Base-by-base conservation (phyloP, 2,797 vertebrate genomes). In the Schizopygopsis pylzovi region DNA sequence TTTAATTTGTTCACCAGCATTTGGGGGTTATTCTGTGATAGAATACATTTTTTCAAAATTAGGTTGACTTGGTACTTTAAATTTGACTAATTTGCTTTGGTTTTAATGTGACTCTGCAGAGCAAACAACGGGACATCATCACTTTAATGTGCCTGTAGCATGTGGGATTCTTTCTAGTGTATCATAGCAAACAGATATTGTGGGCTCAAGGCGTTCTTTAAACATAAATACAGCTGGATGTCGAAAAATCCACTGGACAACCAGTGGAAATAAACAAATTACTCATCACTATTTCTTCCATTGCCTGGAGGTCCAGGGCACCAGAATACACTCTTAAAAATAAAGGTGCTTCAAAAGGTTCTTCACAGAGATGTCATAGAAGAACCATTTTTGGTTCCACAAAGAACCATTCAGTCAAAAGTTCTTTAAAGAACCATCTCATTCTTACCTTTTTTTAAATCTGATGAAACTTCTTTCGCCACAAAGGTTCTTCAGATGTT, bases 151-250 rank as follows among this genome's bases (percentile, higher is more conserved):
- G 49, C 33, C 67, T 22, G 22, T 25, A 28, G 67, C 67, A 59
- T 39, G 37, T 59, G 81, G 15, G 47, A 72, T 68, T 67, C 20
- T 47, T 22, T 22, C 20, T 52, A 54, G 33, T 81, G 47, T 70
- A 18, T 15, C 49, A 54, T 54, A 15, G 28, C 13, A 65, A 59
- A 9, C 16, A 59, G 22, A 70, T 81, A 37, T 39, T 39, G 63
- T 16, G 33, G 13, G 16, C 22, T 41, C 10, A 81, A 70, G 47
- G 45, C 13, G 6, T 56, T 56, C 20, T 81, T 70, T 37, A 25
- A 12, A 54, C 33, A 54, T 20, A 56, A 41, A 82, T 70, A 22
- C 52, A 33, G 39, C 39, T 72, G 49, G n/a, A 82, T 82, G 39
- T 43, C 8, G 37, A 45, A 59, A 72, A 43, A 77, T 59, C 12